Conservation (phyloP, 2,797 vertebrate genomes). For the Pangasius mekongensis region DNA sequence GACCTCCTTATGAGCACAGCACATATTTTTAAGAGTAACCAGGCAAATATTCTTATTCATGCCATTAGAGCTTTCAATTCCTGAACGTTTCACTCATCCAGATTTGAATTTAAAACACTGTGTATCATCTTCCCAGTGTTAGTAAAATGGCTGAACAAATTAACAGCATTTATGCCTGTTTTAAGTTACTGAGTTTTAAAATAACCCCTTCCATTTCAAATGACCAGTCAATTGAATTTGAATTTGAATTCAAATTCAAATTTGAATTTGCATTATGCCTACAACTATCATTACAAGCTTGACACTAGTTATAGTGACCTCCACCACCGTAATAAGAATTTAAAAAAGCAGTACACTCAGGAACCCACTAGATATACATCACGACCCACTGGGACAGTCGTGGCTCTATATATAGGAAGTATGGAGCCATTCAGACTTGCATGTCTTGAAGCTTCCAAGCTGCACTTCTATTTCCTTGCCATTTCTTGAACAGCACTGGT, state of each 20-base stretch:
- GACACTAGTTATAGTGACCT: not conserved
- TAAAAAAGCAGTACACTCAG: not conserved
- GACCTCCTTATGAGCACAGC: too few species aligned
- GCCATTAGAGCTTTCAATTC: not conserved
- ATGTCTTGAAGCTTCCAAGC: not conserved
- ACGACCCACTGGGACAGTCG: not conserved
- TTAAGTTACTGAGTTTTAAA: not conserved
- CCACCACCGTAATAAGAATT: not conserved
- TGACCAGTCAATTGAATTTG: not conserved
- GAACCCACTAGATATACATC: not conserved
- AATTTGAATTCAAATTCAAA: too few species aligned
- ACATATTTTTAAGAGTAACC: too few species aligned
- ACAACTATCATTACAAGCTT: not conserved
- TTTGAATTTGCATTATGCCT: too few species aligned
- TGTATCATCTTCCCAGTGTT: not conserved
- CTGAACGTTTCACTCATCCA: not conserved
- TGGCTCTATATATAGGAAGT: not conserved
- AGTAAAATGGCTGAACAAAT: not conserved
- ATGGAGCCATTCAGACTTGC: not conserved
- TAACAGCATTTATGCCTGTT: not conserved
- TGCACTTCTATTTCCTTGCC: too few species aligned
- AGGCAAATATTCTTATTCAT: not conserved
- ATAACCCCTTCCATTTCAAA: not conserved
- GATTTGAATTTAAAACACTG: not conserved
- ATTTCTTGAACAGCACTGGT: not conserved